Evolutionary conservation across 2,888 invertebrate genomes (phyloP), one percentile per base, ranked within the genome.

Genomic region (Lithophane semibrunnea): DNA sequence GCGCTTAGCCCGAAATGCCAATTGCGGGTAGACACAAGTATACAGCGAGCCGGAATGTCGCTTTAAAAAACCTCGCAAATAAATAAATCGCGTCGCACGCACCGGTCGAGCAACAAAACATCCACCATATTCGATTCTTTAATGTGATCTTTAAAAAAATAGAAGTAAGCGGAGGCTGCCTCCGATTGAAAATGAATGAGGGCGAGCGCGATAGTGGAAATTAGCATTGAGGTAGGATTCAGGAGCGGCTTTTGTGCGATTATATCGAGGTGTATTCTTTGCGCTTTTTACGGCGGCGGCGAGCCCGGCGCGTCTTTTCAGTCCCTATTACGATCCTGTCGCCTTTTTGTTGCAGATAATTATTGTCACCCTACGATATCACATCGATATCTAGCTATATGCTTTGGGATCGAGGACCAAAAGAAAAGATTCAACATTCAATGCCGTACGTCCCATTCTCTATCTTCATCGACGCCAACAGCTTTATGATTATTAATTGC

Each of bases 101-200:
- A 96, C 93, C 92, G 93, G 92, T 91, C 91, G 90, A 86, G 88
- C 92, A 95, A 96, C 96, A 96, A 96, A 95, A 96, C 92, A 92
- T 93, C 95, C 91, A 92, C 96, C 92, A 97, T 96, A 96, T 97
- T 97, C 96, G 96, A 96, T 96, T 96, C 97, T 97, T 96, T 95
- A 96, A 96, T 96, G 96, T 96, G 96, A 95, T 95, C 95, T 91
- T 94, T 84, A 92, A 96, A 96, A 96, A 96, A 96, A 96, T 96
- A 96, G 95, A 95, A 95, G 93, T 92, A 94, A 94, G 92, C 94
- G 92, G 94, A 94, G 93, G 91, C 93, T 94, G 95, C 79, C 94
- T 96, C 93, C 96, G 96, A 96, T 96, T 96, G 96, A 96, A 96
- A 96, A 96, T 96, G 96, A 96, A 96, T 96, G 96, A 96, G 96